phyloP scores from a whole-genome alignment of 37 sponge, comb jelly and placozoan species.

The Petrosia ficiformis region DNA sequence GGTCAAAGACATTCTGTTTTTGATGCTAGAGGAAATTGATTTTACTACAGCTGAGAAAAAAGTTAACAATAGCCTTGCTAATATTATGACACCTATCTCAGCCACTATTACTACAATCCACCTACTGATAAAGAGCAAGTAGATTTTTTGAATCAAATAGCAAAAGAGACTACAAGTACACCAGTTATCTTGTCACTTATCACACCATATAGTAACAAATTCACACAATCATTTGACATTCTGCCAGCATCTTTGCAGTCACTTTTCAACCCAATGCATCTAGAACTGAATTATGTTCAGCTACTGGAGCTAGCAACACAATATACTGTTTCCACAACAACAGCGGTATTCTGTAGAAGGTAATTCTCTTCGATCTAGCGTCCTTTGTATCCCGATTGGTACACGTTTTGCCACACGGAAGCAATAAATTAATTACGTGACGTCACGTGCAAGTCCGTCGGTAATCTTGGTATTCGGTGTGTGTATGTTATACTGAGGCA shows the following conservation, averaged over 20 bases:
- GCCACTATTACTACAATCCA: background rate
- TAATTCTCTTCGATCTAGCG: slow-evolving; percentile 13
- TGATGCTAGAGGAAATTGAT: slow-evolving; percentile 14
- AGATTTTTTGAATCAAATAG: background rate
- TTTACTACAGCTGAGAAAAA: slow-evolving; percentile 20
- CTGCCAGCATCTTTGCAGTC: slow-evolving; percentile 4
- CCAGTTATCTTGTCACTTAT: slow-evolving; percentile 19
- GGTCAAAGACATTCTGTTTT: slow-evolving; percentile 13
- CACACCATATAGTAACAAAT: slow-evolving; percentile 19
- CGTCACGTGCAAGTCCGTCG: too few relatives aligned
- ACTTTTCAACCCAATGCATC: slow-evolving; percentile 21
- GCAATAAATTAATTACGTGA: too few relatives aligned
- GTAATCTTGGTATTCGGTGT: too few relatives aligned
- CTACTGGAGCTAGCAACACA: slow-evolving; percentile 7
- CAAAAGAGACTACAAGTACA: background rate
- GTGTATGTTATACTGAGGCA: too few relatives aligned
- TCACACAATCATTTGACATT: slow-evolving; percentile 9
- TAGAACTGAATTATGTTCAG: background rate
- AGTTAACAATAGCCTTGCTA: background rate
- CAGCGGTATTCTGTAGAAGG: slow-evolving; percentile 23
- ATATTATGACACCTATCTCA: background rate
- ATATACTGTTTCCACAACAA: background rate
- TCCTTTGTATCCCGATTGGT: slow-evolving; percentile 32
- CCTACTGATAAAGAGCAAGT: background rate
- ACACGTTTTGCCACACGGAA: too few relatives aligned